Conservation (phyloP, 2,113 vertebrate species). For the Bubo scandiacus region DNA sequence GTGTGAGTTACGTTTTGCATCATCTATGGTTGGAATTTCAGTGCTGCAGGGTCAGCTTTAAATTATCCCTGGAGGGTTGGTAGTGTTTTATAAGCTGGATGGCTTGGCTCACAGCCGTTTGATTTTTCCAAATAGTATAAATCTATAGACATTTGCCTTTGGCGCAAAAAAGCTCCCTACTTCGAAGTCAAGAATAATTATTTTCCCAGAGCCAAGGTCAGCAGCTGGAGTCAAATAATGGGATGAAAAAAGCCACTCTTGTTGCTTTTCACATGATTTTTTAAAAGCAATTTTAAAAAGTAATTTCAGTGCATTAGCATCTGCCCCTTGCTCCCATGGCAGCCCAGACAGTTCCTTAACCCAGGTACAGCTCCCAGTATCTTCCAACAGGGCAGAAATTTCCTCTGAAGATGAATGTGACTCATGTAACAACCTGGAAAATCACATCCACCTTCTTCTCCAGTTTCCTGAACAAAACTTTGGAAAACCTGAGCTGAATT, state of each 20-base stretch:
- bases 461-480: background rate
- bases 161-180: background rate
- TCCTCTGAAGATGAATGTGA: background rate
- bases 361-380: background rate
- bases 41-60: slow-evolving; percentile 46
- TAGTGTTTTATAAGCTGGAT: slow-evolving; percentile 56
- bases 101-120: slow-evolving; percentile 30
- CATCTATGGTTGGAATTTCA: slow-evolving; percentile 31
- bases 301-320: background rate
- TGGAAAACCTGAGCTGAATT: background rate
- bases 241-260: background rate
- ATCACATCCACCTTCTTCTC: background rate
- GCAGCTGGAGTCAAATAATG: slow-evolving; percentile 56
- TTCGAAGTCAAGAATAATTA: slow-evolving; percentile 53
- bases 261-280: slow-evolving; percentile 3
- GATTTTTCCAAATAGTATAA: slow-evolving; percentile 61
- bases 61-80: slow-evolving; percentile 34
- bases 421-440: background rate
- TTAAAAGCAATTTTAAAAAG: background rate
- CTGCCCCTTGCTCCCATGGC: background rate
- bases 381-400: background rate
- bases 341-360: background rate
- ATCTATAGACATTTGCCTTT: slow-evolving; percentile 60
- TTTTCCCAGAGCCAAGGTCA: slow-evolving; percentile 65
- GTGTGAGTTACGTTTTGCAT: background rate